These are phyloP conservation scores for Oreotrochilus melanogaster DNA, from an alignment of 2,113 vertebrate species.

Conservation along the genomic window DNA sequence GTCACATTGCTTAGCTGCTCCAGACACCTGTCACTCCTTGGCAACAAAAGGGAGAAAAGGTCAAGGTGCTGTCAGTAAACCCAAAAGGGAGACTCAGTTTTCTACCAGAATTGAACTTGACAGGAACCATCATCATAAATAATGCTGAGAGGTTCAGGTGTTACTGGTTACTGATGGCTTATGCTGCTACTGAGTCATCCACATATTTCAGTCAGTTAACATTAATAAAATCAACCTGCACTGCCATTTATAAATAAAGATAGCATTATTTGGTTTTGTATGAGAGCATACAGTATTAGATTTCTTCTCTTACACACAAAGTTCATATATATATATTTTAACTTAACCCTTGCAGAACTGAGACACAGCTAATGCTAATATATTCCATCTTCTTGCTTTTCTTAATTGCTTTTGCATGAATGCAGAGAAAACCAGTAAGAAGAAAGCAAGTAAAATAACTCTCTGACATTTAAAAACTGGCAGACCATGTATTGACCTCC, in stretches of 20 bases:
- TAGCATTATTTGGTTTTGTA: not conserved
- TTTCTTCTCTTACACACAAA: not conserved
- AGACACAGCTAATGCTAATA: not conserved
- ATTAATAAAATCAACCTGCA: not conserved
- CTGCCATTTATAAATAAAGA: not conserved
- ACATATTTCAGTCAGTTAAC: not conserved
- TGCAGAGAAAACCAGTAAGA: not conserved
- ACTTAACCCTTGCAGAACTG: not conserved
- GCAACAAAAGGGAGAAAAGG: slow-evolving; percentile 1
- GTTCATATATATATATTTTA: not conserved
- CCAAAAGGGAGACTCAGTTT: not conserved
- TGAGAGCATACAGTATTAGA: not conserved
- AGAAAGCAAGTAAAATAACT: not conserved
- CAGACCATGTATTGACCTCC: not conserved
- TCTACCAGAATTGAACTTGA: slow-evolving; percentile 24
- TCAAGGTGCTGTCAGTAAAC: not conserved
- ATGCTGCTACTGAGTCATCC: accelerated
- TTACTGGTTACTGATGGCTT: not conserved
- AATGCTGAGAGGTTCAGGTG: not conserved
- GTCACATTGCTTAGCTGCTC: not conserved
- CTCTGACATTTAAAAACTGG: not conserved
- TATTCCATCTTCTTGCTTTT: not conserved
- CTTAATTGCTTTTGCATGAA: slow-evolving; percentile 14
- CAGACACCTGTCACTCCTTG: slow-evolving; percentile 24
- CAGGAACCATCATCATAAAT: slow-evolving; percentile 38